A percentile compares a stretch with the other conserved stretches of the same genome.
Evolutionary conservation across 2,888 invertebrate species (phyloP).

Genomic region (Dryobota labecula): DNA sequence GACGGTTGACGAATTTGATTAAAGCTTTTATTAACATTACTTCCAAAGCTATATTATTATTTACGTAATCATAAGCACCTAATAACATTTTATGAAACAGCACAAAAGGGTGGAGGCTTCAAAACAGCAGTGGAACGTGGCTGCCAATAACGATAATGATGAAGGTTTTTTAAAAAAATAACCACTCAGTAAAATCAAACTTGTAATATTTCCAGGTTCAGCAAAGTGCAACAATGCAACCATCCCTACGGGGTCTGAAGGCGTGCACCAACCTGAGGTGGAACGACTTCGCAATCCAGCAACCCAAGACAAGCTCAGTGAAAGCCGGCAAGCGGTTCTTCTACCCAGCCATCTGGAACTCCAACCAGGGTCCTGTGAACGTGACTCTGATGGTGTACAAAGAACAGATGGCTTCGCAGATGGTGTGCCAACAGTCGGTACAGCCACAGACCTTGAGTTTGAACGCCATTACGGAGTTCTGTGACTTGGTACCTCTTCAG

Average conservation of each 20-base stretch:
- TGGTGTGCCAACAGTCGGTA: constrained; percentile 91
- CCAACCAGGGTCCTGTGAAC: constrained; percentile 91
- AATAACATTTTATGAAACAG: not conserved
- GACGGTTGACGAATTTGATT: not conserved
- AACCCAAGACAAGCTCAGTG: constrained; percentile 86
- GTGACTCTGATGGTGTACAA: constrained; percentile 92
- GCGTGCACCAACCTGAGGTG: constrained; percentile 93
- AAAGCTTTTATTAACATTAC: not conserved
- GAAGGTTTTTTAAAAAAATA: not conserved
- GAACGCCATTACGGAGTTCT: constrained; percentile 95
- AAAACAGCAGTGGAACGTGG: not conserved
- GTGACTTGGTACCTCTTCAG: constrained; percentile 93
- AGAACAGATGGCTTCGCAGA: constrained; percentile 91
- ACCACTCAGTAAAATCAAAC: not conserved
- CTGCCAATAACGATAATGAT: not conserved
- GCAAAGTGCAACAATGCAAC: constrained; percentile 92
- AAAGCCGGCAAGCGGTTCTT: constrained; percentile 93
- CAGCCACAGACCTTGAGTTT: constrained; percentile 92
- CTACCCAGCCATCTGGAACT: constrained; percentile 94
- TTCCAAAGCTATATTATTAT: not conserved
- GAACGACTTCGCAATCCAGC: constrained; percentile 93
- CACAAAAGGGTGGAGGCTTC: too few relatives aligned
- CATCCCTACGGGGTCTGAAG: constrained; percentile 93
- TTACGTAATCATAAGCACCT: not conserved
- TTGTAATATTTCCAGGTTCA: constrained; percentile 85